phyloP scores from a whole-genome alignment of 2,797 vertebrate genomes.

The Gila robusta region DNA sequence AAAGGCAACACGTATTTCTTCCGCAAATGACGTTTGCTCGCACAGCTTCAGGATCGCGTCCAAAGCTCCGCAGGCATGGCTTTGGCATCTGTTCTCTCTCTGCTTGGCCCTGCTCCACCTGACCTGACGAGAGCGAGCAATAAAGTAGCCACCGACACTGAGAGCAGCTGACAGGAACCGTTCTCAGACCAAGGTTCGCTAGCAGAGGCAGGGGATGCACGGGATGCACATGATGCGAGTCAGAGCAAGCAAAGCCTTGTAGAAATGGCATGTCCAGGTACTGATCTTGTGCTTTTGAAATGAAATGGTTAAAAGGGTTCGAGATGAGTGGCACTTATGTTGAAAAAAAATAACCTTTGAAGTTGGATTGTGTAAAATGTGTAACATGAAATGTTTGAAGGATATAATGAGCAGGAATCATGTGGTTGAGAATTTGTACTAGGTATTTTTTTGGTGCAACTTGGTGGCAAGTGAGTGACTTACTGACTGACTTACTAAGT shows the following conservation, averaged over 20 bases:
- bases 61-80: conserved; percentile 32
- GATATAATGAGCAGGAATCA: no score
- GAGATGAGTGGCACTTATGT: background rate
- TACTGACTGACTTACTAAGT: no score
- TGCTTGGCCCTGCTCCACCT: conserved; percentile 67
- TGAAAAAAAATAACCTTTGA: background rate
- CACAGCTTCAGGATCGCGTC: background rate
- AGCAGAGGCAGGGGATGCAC: conserved; percentile 32
- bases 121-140: conserved; percentile 67
- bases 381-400: no score
- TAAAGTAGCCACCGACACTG: conserved; percentile 73
- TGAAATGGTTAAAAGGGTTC: background rate
- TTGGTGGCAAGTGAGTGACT: no score
- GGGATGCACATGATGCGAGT: conserved; percentile 17
- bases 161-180: conserved; percentile 77
- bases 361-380: no score
- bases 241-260: conserved; percentile 45
- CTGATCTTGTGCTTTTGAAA: background rate
- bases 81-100: conserved; percentile 63
- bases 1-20: background rate
- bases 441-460: no score
- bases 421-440: no score
- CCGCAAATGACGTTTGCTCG: background rate
- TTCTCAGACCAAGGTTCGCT: conserved; percentile 74
- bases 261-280: background rate